Evolutionary conservation across 1,140 invertebrate genomes (phyloP), one percentile per base, ranked within the genome.

Genomic region (Akabosia matsudoensis): DNA sequence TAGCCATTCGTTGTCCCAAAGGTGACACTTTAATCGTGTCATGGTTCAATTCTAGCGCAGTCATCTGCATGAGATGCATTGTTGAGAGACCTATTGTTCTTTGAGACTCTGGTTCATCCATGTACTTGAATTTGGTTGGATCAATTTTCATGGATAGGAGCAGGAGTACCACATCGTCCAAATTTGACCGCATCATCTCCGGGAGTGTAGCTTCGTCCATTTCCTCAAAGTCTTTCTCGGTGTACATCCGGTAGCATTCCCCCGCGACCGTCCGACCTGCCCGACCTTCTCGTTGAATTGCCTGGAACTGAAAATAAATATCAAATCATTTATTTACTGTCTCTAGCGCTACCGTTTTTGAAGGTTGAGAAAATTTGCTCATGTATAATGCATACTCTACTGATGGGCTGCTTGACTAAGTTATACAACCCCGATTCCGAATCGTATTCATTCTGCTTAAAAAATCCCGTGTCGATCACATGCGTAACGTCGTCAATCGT

Each of bases 181-280:
- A 86, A 86, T 99, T 99, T 0, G 97, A 98, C 54, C 97, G 86
- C 85, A 99, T 97, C 79, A 99, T 99, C 87, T 99, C 97, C 0
- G 97, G 97, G 24, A 99, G 96, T 0, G 97, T 97, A 0, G 93
- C 92, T 10, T 84, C 85, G 81, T 82, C 83, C 80, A 86, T 82
- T 72, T 80, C 83, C 14, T 83, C 82, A 79, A 85, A 87, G 61
- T 85, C 83, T 54, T 82, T 82, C 73, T 83, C 83, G 67, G 87
- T 88, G 84, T 84, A 87, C 71, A 86, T 79, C 78, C 84, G 85
- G 76, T 88, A 89, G 77, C 78, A 83, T 67, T 82, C 79, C 3
- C 89, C 89, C 34, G 85, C 82, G 51, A 82, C 83, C 76, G 87
- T 88, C 70, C 89, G 83, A 10, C 89, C 89, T 54, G 89, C 88